These are phyloP conservation scores for Tipula vernalis DNA, from an alignment of 2,888 invertebrate species.

Conservation along the genomic window DNA sequence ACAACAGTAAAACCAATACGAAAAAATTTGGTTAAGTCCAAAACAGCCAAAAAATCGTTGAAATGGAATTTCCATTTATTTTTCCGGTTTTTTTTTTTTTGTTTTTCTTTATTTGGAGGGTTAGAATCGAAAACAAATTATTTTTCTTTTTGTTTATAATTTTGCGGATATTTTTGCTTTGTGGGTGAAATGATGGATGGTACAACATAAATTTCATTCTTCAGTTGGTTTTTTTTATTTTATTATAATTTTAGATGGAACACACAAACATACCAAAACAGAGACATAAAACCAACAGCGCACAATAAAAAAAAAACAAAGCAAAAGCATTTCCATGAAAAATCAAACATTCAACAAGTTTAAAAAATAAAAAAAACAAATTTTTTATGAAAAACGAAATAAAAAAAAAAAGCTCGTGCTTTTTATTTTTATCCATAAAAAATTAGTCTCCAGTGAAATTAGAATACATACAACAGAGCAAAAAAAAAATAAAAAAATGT, in stretches of 20 bases:
- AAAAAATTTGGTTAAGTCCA: not conserved
- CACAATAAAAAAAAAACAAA: not conserved
- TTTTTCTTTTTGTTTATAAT: not conserved
- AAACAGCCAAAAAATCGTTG: not conserved
- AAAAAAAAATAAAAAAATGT: not conserved
- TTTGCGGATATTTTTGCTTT: not conserved
- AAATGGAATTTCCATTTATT: not conserved
- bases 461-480: not conserved
- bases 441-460: not conserved
- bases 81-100: not conserved
- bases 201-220: not conserved
- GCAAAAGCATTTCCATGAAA: not conserved
- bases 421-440: not conserved
- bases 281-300: not conserved
- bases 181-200: not conserved
- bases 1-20: not conserved
- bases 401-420: not conserved
- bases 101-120: no score
- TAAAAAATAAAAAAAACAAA: not conserved
- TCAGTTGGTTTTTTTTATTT: not conserved
- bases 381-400: not conserved
- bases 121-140: not conserved
- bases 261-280: not conserved
- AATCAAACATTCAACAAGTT: not conserved
- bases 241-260: not conserved